Evolutionary conservation across 1,140 invertebrate species (phyloP).

Genomic region (Delia radicum): DNA sequence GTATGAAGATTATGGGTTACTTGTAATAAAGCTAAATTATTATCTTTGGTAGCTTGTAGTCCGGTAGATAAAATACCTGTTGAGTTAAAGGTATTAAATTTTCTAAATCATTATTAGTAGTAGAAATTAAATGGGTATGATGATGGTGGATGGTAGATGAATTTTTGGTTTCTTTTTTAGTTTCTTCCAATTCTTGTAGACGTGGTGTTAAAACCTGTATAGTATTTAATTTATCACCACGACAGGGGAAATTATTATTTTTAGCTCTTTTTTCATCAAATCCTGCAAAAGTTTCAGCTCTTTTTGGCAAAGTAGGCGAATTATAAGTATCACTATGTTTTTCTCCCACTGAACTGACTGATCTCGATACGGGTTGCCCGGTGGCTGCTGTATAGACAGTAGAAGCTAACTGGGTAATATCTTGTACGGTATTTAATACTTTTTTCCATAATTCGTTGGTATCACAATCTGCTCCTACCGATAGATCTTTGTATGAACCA

Average conservation of each 20-base stretch:
- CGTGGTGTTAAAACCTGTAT: slow-evolving; percentile 42
- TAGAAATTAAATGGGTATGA: too few species aligned
- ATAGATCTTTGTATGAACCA: slow-evolving; percentile 60
- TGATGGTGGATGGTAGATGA: slow-evolving; percentile 23
- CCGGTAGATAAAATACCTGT: slow-evolving; percentile 33
- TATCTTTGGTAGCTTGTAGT: slow-evolving; percentile 34
- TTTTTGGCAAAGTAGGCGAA: slow-evolving; percentile 79
- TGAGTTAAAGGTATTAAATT: slow-evolving; percentile 10
- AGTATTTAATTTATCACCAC: slow-evolving; percentile 37
- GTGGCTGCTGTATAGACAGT: slow-evolving; percentile 71
- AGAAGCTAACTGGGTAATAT: slow-evolving; percentile 67
- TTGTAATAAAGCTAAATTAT: too few species aligned
- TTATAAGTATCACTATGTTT: slow-evolving; percentile 80
- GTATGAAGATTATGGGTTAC: too few species aligned
- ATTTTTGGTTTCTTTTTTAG: slow-evolving; percentile 40
- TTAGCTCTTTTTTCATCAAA: slow-evolving; percentile 72
- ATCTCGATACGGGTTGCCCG: slow-evolving; percentile 71
- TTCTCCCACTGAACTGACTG: slow-evolving; percentile 89
- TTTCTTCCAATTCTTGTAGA: slow-evolving; percentile 46
- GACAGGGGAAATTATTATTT: slow-evolving; percentile 33
- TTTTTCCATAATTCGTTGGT: slow-evolving; percentile 69
- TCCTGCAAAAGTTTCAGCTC: slow-evolving; percentile 93
- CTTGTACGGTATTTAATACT: slow-evolving; percentile 69
- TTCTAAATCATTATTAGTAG: too few species aligned
- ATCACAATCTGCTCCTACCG: slow-evolving; percentile 62